Conservation (phyloP, 2,113 vertebrate genomes). For the Sturnira hondurensis region DNA sequence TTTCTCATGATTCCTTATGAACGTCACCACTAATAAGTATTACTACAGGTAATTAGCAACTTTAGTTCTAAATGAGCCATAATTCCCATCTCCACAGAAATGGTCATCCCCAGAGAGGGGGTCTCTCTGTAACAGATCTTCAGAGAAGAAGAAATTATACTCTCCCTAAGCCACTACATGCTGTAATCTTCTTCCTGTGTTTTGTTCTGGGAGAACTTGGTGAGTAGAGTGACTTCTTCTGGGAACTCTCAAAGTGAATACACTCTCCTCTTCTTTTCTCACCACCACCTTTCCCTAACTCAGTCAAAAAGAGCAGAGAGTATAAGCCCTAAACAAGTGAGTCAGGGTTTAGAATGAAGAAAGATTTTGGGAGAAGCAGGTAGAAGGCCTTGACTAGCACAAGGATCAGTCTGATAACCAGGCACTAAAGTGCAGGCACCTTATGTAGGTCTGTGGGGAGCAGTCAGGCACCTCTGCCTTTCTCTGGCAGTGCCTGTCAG, state of each 20-base stretch:
- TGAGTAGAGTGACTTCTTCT: not conserved
- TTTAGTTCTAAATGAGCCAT: not conserved
- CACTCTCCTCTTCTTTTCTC: not conserved
- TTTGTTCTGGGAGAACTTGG: not conserved
- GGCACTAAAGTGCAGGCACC: conserved; percentile 41
- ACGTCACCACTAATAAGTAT: not conserved
- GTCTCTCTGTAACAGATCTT: not conserved
- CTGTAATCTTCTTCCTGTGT: not conserved
- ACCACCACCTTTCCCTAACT: not conserved
- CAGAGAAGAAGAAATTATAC: not conserved
- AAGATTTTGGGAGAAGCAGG: not conserved
- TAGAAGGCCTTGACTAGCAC: not conserved
- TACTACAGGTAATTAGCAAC: not conserved
- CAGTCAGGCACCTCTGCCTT: conserved; percentile 18
- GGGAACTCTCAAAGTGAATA: not conserved
- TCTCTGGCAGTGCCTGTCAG: not conserved
- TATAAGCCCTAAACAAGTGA: not conserved
- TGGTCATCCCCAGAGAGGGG: not conserved
- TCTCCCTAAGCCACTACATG: not conserved
- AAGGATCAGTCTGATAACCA: conserved; percentile 33
- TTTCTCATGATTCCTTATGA: conserved; percentile 17
- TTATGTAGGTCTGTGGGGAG: conserved; percentile 35
- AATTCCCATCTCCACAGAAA: not conserved
- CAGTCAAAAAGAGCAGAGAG: not conserved
- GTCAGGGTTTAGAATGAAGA: not conserved